Conservation (phyloP, 1,140 invertebrate genomes). For the Helicoverpa zea region DNA sequence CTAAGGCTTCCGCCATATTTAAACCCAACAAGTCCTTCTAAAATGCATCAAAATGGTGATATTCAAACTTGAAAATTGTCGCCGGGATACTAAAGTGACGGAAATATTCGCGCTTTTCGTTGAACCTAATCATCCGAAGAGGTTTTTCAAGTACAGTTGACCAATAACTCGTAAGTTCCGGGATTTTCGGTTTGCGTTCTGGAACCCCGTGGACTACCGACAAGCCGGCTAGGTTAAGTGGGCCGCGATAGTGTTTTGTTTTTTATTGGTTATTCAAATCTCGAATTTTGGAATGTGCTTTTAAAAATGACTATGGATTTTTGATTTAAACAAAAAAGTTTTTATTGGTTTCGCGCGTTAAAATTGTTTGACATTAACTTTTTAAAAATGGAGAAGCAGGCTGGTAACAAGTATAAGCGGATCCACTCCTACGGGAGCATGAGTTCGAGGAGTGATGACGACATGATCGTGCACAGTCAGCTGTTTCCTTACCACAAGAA, state of each 20-base stretch:
- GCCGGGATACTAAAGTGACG: slow-evolving; percentile 68
- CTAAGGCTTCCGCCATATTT: slow-evolving; percentile 52
- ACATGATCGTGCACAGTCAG: slow-evolving; percentile 83
- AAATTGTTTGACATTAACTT: slow-evolving; percentile 29
- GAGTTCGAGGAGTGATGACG: slow-evolving; percentile 79
- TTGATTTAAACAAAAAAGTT: slow-evolving; percentile 8
- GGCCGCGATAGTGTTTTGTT: neutral
- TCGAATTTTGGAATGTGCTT: slow-evolving; percentile 7
- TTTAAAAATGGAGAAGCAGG: slow-evolving; percentile 65
- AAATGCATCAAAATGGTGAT: slow-evolving; percentile 85
- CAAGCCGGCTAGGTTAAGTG: slow-evolving; percentile 52
- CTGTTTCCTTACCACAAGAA: slow-evolving; percentile 79
- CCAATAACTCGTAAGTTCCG: slow-evolving; percentile 69
- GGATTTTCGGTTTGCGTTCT: slow-evolving; percentile 61
- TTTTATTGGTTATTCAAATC: slow-evolving; percentile 30
- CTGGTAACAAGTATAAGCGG: slow-evolving; percentile 66
- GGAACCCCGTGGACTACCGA: slow-evolving; percentile 54
- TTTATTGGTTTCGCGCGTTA: slow-evolving; percentile 32
- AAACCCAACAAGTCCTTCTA: slow-evolving; percentile 52
- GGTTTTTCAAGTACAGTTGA: slow-evolving; percentile 86
- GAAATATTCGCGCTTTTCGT: slow-evolving; percentile 75
- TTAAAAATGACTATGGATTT: slow-evolving; percentile 38
- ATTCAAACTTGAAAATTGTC: slow-evolving; percentile 64
- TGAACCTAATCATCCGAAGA: slow-evolving; percentile 81
- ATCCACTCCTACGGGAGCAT: slow-evolving; percentile 83